Conservation (phyloP, 2,113 vertebrate species). For the Hymenochirus boettgeri region DNA sequence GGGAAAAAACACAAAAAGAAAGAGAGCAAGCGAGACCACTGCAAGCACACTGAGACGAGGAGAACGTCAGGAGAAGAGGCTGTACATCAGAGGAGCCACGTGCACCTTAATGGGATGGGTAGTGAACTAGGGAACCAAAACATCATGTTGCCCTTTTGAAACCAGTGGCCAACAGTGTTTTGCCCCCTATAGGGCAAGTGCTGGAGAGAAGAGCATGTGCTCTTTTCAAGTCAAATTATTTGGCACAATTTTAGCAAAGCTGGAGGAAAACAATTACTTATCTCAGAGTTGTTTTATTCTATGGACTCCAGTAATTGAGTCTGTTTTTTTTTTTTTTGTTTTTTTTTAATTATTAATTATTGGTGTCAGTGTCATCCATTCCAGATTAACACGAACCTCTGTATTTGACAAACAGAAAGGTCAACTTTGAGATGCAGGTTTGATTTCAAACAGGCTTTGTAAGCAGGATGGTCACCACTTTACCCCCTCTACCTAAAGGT, state of each 20-base stretch:
- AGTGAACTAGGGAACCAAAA: constrained; percentile 32
- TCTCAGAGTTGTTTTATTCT: constrained; percentile 71
- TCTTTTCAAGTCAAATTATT: constrained; percentile 67
- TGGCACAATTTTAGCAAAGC: constrained; percentile 61
- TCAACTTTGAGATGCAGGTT: constrained; percentile 69
- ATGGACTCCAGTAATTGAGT: constrained; percentile 56
- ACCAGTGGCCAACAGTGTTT: constrained; percentile 62
- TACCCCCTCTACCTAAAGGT: constrained; percentile 62
- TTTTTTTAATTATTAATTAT: too few relatives aligned
- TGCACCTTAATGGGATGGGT: constrained; percentile 26
- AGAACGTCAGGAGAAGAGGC: constrained; percentile 64
- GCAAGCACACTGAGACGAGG: constrained; percentile 72
- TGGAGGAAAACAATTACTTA: constrained; percentile 69
- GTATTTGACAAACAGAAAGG: constrained; percentile 39
- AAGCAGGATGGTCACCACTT: constrained; percentile 57
- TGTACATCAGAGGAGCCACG: constrained; percentile 31
- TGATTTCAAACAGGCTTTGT: constrained; percentile 63
- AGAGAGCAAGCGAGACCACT: constrained; percentile 64
- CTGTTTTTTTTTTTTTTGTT: constrained; percentile 46
- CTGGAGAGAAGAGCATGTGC: constrained; percentile 64
- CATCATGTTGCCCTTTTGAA: constrained; percentile 54
- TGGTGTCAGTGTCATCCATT: constrained; percentile 29
- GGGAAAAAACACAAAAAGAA: constrained; percentile 58
- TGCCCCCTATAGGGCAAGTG: constrained; percentile 58
- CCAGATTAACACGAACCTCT: constrained; percentile 36